Evolutionary conservation across 2,797 vertebrate species (phyloP), one percentile per base, ranked within the genome.

Genomic region (Austrolebias charrua): DNA sequence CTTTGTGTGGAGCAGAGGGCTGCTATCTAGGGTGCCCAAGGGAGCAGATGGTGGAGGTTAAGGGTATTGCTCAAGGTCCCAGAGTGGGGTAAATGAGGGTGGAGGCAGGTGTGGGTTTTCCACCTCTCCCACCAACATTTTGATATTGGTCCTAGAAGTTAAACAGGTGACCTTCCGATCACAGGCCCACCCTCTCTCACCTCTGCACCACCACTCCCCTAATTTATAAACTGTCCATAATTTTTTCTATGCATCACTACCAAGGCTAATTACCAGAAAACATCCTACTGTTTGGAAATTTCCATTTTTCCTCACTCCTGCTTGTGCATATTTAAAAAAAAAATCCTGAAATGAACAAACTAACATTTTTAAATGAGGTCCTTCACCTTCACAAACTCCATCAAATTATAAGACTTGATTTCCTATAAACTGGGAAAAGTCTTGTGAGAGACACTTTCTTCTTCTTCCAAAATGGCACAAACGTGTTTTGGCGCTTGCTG

Each of bases 401-500:
- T 13, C 29, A 0, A 59, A 51, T 43, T 24, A 48, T 3, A 42
- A 8, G 12, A 59, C 46, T 54, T 57, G 49, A 52, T 49, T 65
- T 72, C 24, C 13, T 48, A 6, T 44, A 45, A 58, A 59, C 15
- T 44, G 38, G 20, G 13, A 35, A 16, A 52, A 18, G 14, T 5
- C 28, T 7, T 14, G 4, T 7, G 43, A 42, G 29, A 58, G 28
- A 49, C 16, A 57, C 28, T 29, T 12, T 35, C 6, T 33, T 35
- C 12, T 35, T 9, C 45, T 46, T 58, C 9, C 0, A 1, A 33
- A 35, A 60, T 55, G 61, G 33, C 28, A 44, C 1, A 29, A 44
- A 70, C 42, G 40, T n/a, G 42, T 46, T 61, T 43, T 31, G 57
- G 40, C n/a, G 15, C 52, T 48, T 43, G 68, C 56, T 71, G 48